phyloP scores from a whole-genome alignment of 2,888 invertebrate species.

The Plebejus melissa region DNA sequence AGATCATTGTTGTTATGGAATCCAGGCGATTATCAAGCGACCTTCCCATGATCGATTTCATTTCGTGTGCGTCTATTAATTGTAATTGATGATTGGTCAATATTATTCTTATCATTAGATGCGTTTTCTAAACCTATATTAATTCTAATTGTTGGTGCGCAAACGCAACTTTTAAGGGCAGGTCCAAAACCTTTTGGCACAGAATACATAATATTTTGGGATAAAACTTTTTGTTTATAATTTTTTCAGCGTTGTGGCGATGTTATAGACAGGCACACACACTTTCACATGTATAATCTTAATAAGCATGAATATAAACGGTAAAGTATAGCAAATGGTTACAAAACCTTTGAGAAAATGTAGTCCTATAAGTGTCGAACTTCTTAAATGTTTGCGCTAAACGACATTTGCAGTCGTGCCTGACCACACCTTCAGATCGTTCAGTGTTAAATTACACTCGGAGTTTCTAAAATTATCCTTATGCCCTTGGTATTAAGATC shows the following conservation, averaged over 20 bases:
- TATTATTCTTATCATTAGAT: not conserved
- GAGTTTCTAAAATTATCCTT: not conserved
- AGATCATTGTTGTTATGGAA: conserved; percentile 35
- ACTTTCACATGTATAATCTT: not conserved
- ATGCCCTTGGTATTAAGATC: not conserved
- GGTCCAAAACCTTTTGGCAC: not conserved
- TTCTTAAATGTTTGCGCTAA: not conserved
- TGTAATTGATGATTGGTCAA: not conserved
- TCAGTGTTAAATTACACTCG: not conserved
- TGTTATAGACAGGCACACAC: not conserved
- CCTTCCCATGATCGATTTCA: conserved; percentile 32
- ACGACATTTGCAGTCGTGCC: conserved; percentile 25
- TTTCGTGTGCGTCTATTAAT: conserved; percentile 18
- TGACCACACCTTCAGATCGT: conserved; percentile 31
- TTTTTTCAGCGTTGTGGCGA: too few species aligned
- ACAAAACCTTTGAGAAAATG: not conserved
- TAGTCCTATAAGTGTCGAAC: not conserved
- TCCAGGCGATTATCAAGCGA: conserved; percentile 32
- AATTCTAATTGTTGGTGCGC: not conserved
- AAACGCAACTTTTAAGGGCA: not conserved
- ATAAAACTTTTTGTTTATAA: too few species aligned
- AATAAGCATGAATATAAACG: not conserved
- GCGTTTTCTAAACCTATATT: not conserved
- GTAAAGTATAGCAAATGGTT: not conserved
- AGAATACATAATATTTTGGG: too few species aligned